Evolutionary conservation across 2,113 vertebrate genomes (phyloP), one percentile per base, ranked within the genome.

Genomic region (Bambusicola thoracicus): DNA sequence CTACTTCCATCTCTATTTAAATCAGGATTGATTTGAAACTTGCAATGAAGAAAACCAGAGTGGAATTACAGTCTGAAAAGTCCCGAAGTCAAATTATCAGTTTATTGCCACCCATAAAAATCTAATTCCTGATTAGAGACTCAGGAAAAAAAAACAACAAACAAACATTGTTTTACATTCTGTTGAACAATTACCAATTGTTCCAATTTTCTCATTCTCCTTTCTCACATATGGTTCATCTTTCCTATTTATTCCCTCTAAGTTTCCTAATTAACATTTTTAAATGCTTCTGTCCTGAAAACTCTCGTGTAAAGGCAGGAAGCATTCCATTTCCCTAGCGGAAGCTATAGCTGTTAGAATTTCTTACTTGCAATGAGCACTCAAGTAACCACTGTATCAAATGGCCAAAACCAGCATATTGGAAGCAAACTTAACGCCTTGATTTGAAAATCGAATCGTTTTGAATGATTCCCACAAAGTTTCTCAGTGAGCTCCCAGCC

Each of bases 221-320:
- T 80, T 80, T 82, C 70, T 68, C 41, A 74, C 40, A 89, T 61
- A 77, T 32, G 32, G 61, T 85, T 91, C 32, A 77, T 85, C 46
- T 87, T 91, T 89, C 49, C 67, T 85, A 85, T 91, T 93, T 82
- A 74, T 62, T 89, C 46, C 27, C 48, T 89, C 34, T 76, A 77
- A 77, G 34, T 67, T 87, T 91, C 75, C 65, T 91, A 92, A 93
- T 73, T 91, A 90, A 79, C 74, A 82, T 93, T 96, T 92, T 46
- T 40, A 85, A 92, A 85, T 87, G 79, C 65, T 61, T 95, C 41
- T 69, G n/a, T 79, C 38, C 61, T 56, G 72, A 91, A 83, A 70
- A 46, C 21, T 65, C 85, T 92, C 49, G 19, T 74, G 2, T 66
- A 70, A 82, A 41, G 79, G 63, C 46, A 93, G 44, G 67, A 94